These are phyloP conservation scores for Melinopterus prodromus DNA, from an alignment of 2,888 invertebrate species.

Conservation along the genomic window DNA sequence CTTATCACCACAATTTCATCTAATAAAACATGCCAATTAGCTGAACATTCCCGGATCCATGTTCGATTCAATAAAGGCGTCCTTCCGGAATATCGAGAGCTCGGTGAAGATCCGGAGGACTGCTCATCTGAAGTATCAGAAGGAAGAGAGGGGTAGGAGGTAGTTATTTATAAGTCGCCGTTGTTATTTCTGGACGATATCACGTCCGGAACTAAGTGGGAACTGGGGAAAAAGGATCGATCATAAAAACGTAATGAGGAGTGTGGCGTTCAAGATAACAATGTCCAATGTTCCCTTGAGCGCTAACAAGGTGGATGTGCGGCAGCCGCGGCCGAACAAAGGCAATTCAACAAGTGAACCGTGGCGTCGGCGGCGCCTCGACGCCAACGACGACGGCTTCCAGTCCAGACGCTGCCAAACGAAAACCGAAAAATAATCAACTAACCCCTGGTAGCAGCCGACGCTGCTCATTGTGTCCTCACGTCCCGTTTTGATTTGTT, in stretches of 20 bases:
- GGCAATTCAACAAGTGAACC: conserved; percentile 26
- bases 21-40: background rate
- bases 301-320: conserved; percentile 22
- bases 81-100: background rate
- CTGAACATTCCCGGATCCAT: background rate
- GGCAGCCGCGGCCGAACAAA: conserved; percentile 13
- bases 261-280: conserved; percentile 26
- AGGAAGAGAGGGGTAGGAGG: background rate
- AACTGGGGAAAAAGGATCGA: conserved; percentile 22
- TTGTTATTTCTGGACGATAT: conserved; percentile 21
- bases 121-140: background rate
- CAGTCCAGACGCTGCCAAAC: conserved; percentile 13
- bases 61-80: background rate
- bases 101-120: background rate
- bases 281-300: conserved; percentile 24
- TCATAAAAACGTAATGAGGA: conserved; percentile 26
- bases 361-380: conserved; percentile 6
- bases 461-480: conserved; percentile 20
- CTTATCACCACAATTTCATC: background rate
- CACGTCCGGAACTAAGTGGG: conserved; percentile 25
- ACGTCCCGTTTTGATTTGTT: conserved; percentile 23
- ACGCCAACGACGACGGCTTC: background rate
- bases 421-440: conserved; percentile 26
- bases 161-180: conserved; percentile 21
- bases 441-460: background rate